Conservation (phyloP, 64 coral and sea anemone genomes). For the Exaiptasia diaphana region DNA sequence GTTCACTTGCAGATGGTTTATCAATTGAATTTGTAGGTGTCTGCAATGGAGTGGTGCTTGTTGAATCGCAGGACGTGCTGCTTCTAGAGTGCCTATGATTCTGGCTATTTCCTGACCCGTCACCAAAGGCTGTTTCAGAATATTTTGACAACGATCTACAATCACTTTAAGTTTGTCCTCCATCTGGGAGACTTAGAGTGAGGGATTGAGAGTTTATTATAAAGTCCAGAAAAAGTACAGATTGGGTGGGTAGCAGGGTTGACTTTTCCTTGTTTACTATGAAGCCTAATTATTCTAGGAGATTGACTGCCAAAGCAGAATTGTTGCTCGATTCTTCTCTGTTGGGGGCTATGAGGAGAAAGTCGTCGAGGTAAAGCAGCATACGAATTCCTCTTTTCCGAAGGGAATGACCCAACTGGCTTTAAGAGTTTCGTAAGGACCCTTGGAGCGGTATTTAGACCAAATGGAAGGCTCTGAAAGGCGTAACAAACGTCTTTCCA, state of each 20-base stretch:
- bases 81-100: constrained; percentile 7
- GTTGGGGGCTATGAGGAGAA: neutral
- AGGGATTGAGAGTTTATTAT: neutral
- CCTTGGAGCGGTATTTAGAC: constrained; percentile 36
- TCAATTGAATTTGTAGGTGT: constrained; percentile 25
- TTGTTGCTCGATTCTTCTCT: neutral
- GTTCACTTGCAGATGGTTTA: constrained; percentile 6
- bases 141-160: too few relatives aligned
- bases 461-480: constrained; percentile 42
- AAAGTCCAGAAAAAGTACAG: neutral
- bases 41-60: constrained; percentile 17
- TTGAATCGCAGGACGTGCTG: neutral
- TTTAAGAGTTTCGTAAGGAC: constrained; percentile 52
- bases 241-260: neutral
- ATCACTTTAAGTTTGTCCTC: too few relatives aligned
- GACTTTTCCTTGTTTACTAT: neutral
- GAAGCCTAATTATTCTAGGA: neutral
- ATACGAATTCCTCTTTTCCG: neutral
- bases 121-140: too few relatives aligned
- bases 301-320: neutral
- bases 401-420: neutral
- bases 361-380: neutral
- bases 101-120: constrained; percentile 14
- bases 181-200: neutral
- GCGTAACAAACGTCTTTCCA: constrained; percentile 23